These are phyloP conservation scores for Idaea aversata DNA, from an alignment of 2,888 invertebrate genomes.

Conservation along the genomic window DNA sequence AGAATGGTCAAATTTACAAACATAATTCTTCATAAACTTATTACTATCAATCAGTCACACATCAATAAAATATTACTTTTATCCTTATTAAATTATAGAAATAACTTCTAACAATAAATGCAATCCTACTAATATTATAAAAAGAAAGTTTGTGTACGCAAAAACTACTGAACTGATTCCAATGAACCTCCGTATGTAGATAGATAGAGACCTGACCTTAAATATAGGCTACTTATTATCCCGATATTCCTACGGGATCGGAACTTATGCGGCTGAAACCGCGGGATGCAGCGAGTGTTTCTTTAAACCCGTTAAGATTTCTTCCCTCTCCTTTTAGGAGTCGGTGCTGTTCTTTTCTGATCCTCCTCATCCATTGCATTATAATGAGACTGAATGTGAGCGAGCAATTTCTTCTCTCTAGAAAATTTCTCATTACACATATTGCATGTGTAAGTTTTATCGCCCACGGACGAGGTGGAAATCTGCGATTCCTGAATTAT, in stretches of 20 bases:
- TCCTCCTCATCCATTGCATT: slow-evolving; percentile 66
- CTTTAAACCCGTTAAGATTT: slow-evolving; percentile 29
- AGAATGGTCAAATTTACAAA: no score
- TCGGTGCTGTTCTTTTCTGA: slow-evolving; percentile 38
- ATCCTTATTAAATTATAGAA: not conserved
- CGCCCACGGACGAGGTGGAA: slow-evolving; percentile 55
- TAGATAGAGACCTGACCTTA: no score
- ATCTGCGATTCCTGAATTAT: slow-evolving; percentile 74
- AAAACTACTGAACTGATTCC: no score
- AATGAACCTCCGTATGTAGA: no score
- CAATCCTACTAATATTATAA: slow-evolving; percentile 6
- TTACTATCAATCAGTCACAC: not conserved
- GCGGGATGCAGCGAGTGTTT: not conserved
- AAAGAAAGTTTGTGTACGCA: no score
- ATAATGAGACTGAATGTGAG: slow-evolving; percentile 70
- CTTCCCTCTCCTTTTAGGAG: slow-evolving; percentile 33
- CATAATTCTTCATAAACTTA: no score
- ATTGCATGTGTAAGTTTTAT: slow-evolving; percentile 58
- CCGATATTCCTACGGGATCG: no score
- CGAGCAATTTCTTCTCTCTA: slow-evolving; percentile 65
- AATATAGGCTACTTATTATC: no score
- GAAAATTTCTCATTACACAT: slow-evolving; percentile 65
- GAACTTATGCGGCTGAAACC: no score
- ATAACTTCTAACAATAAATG: slow-evolving; percentile 17
- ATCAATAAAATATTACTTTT: not conserved